Conservation (phyloP, 2,113 vertebrate species). For the Bagarius yarrelli region DNA sequence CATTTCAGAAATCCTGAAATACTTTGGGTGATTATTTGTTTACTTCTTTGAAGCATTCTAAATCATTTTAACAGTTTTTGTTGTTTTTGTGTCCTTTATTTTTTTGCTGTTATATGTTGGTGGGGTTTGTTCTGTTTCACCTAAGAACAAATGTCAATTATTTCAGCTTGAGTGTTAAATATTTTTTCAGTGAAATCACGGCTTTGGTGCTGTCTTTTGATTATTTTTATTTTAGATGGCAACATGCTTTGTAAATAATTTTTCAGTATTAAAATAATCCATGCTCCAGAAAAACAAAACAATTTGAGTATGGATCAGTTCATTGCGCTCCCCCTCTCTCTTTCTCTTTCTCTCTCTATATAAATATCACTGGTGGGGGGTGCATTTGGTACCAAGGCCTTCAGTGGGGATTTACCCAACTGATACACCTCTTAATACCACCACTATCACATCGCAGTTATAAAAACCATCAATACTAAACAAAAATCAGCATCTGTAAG, state of each 20-base stretch:
- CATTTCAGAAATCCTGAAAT: conserved; percentile 23
- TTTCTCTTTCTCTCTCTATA: too few relatives aligned
- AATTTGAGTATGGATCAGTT: too few relatives aligned
- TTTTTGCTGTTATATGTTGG: conserved; percentile 36
- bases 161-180: conserved; percentile 35
- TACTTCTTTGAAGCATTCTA: conserved; percentile 41
- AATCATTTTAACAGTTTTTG: conserved; percentile 72
- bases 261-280: conserved; percentile 63
- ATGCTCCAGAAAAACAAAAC: not conserved
- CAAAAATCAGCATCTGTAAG: too few relatives aligned
- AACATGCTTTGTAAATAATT: conserved; percentile 50
- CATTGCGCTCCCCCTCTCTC: too few relatives aligned
- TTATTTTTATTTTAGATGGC: conserved; percentile 34
- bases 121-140: conserved; percentile 46
- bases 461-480: too few relatives aligned
- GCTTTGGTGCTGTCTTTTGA: not conserved
- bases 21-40: conserved; percentile 44
- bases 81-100: conserved; percentile 69
- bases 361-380: too few relatives aligned
- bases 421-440: too few relatives aligned
- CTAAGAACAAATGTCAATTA: conserved; percentile 23
- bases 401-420: too few relatives aligned
- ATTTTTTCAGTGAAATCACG: conserved; percentile 2
- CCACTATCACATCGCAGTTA: too few relatives aligned
- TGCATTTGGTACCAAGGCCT: too few relatives aligned